Evolutionary conservation across 2,797 vertebrate genomes (phyloP).

Genomic region (Smutsia temminckii): DNA sequence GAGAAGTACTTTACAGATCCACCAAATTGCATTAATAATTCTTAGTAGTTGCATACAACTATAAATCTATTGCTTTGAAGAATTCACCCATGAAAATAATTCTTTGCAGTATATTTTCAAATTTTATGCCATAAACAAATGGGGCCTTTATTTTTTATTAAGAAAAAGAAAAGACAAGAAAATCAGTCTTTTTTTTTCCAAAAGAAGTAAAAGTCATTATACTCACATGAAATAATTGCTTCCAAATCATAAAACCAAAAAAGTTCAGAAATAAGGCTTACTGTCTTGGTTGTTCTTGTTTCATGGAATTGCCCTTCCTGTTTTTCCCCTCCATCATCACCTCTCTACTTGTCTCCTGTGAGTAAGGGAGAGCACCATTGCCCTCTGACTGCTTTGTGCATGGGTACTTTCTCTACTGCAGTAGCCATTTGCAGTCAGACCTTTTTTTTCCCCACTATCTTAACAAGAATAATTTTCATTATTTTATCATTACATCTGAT

Average conservation of each 20-base stretch:
- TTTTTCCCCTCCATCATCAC: not conserved
- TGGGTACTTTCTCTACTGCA: not conserved
- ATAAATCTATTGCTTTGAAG: not conserved
- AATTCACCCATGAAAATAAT: not conserved
- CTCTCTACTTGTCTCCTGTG: not conserved
- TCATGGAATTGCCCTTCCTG: not conserved
- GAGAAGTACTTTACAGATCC: not conserved
- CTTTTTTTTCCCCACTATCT: not conserved
- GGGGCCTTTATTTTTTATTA: not conserved
- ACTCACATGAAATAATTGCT: not conserved
- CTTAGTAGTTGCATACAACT: not conserved
- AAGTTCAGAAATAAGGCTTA: not conserved
- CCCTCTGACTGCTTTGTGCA: not conserved
- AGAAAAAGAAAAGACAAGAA: not conserved
- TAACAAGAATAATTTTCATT: constrained; percentile 13
- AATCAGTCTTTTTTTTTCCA: not conserved
- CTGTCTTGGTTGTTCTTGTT: not conserved
- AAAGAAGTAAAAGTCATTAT: constrained; percentile 9
- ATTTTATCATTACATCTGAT: not conserved
- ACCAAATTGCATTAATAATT: not conserved
- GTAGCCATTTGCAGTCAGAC: not conserved
- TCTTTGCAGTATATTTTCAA: not conserved
- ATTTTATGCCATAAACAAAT: not conserved
- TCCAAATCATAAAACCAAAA: constrained; percentile 33
- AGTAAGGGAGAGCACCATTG: not conserved